These are phyloP conservation scores for Macrotus californicus DNA, from an alignment of 2,113 vertebrate species.

Conservation along the genomic window DNA sequence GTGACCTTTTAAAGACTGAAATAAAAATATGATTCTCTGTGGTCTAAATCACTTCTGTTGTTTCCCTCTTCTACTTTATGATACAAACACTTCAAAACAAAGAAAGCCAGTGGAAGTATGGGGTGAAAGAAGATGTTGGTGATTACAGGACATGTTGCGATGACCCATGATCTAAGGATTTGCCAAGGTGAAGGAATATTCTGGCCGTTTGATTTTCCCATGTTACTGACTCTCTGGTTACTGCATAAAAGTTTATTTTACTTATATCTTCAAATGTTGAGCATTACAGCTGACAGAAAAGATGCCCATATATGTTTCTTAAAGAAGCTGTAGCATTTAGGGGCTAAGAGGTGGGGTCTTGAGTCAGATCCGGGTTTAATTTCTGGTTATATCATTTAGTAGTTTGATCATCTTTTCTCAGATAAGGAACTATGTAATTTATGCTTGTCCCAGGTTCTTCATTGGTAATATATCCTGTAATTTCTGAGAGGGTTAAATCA, in stretches of 20 bases:
- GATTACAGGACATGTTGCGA: conserved; percentile 40
- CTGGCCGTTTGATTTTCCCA: not conserved
- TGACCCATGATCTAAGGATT: conserved; percentile 8
- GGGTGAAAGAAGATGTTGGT: conserved; percentile 41
- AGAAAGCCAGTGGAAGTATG: conserved; percentile 38
- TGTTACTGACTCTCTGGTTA: not conserved
- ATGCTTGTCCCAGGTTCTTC: not conserved
- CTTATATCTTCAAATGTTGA: not conserved
- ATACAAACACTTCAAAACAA: conserved; percentile 63
- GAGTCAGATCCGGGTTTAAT: not conserved
- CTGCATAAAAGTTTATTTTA: not conserved
- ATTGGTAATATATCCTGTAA: not conserved
- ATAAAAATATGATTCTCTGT: conserved; percentile 76
- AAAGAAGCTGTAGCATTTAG: not conserved
- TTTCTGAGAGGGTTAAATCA: not conserved
- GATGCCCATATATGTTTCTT: not conserved
- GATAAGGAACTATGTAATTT: not conserved
- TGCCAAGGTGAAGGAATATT: not conserved
- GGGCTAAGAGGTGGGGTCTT: not conserved
- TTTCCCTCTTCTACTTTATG: conserved; percentile 54
- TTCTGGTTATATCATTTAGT: not conserved
- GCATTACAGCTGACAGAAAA: not conserved
- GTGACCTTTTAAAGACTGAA: conserved; percentile 80
- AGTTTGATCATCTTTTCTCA: not conserved
- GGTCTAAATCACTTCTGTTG: conserved; percentile 64